A percentile compares a stretch with the other conserved stretches of the same genome.
Conservation (phyloP, 2,888 invertebrate genomes). For the Thysanoteuthis rhombus region DNA sequence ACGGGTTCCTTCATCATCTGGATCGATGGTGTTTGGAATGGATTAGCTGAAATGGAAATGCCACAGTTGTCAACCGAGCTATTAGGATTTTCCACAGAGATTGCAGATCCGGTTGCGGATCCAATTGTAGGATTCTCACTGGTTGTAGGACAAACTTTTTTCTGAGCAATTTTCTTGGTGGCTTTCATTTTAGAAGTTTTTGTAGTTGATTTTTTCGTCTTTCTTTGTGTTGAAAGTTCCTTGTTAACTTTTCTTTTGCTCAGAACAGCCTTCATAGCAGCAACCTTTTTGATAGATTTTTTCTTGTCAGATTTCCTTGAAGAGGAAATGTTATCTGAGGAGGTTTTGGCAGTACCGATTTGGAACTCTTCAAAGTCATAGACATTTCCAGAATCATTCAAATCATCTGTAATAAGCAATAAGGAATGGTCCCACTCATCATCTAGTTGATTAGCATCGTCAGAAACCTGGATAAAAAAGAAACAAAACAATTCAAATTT, state of each 20-base stretch:
- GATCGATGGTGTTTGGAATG: not conserved
- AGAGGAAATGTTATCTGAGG: not conserved
- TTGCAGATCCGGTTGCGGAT: too few species aligned
- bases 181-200: not conserved
- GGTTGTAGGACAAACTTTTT: not conserved
- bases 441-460: too few species aligned
- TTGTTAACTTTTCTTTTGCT: not conserved
- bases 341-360: not conserved
- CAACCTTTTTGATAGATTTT: not conserved
- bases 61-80: not conserved
- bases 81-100: not conserved
- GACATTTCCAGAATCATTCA: not conserved
- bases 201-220: not conserved
- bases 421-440: not conserved
- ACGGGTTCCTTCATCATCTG: not conserved
- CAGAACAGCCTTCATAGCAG: not conserved
- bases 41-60: not conserved
- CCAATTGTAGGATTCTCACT: not conserved
- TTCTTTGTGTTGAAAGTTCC: not conserved
- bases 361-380: conserved; percentile 28
- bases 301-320: not conserved
- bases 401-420: conserved; percentile 14
- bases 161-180: not conserved
- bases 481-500: not conserved
- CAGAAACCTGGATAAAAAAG: not conserved